These are phyloP conservation scores for Falco columbarius DNA, from an alignment of 2,797 vertebrate species.

Conservation along the genomic window DNA sequence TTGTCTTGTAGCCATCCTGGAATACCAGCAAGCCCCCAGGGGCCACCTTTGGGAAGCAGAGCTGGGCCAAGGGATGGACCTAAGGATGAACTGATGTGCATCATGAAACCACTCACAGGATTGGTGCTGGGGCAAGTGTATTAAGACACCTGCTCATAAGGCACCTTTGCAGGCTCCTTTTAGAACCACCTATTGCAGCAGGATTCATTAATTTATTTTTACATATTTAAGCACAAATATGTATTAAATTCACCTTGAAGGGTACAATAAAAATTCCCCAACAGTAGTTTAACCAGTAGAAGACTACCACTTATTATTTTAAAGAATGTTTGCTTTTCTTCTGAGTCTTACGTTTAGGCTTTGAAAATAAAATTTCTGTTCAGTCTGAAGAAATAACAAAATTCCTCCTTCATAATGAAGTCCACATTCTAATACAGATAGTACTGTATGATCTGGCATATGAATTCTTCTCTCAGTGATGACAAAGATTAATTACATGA, in stretches of 20 bases:
- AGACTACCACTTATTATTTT: background rate
- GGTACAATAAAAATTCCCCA: background rate
- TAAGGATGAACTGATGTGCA: accelerated
- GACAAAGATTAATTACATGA: background rate
- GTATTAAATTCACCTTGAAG: accelerated
- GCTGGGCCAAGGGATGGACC: background rate
- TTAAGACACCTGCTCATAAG: background rate
- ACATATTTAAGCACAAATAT: background rate
- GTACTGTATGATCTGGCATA: background rate
- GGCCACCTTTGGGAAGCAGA: background rate
- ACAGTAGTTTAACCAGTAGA: background rate
- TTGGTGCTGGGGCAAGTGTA: accelerated
- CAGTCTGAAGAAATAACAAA: background rate
- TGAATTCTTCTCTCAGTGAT: background rate
- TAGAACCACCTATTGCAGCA: background rate
- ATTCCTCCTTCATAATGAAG: background rate
- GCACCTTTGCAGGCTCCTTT: background rate
- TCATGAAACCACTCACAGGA: background rate
- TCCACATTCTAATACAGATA: background rate
- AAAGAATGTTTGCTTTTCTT: background rate
- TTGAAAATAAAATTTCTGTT: background rate
- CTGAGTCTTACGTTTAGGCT: background rate
- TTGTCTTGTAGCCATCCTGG: background rate
- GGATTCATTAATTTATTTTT: background rate
- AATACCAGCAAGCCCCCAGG: background rate